Percentiles rank a stretch among this genome's conserved stretches.
These are phyloP conservation scores for Drosophila ezoana DNA, from an alignment of 2,888 invertebrate genomes.

Conservation along the genomic window DNA sequence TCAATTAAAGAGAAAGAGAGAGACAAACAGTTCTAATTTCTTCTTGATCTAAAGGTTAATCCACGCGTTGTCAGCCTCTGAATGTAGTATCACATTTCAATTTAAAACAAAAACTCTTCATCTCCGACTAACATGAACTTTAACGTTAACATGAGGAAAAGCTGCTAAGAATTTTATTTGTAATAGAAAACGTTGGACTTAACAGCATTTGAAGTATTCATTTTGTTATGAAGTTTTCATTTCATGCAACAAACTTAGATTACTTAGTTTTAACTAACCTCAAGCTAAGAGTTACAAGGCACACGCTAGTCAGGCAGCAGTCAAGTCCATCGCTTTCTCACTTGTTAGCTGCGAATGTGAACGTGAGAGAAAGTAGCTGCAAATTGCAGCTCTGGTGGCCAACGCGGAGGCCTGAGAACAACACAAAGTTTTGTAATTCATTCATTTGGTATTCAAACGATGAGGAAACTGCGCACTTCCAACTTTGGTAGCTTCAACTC, in stretches of 20 bases:
- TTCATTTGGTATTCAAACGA: conserved; percentile 12
- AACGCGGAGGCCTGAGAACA: conserved; percentile 36
- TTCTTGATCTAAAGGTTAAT: too few relatives aligned
- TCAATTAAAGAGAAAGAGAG: too few relatives aligned
- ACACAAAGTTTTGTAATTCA: conserved; percentile 7
- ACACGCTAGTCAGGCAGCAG: conserved; percentile 5
- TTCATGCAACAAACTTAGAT: too few relatives aligned
- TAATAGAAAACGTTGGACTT: too few relatives aligned
- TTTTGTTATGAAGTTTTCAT: too few relatives aligned
- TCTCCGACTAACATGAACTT: not conserved
- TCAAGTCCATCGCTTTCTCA: not conserved
- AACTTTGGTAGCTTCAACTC: conserved; percentile 7
- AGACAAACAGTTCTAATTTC: too few relatives aligned
- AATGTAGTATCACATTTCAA: too few relatives aligned
- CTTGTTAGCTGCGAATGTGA: conserved; percentile 26
- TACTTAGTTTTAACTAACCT: not conserved
- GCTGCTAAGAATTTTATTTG: not conserved
- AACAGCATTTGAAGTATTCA: too few relatives aligned
- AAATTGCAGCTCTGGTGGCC: conserved; percentile 35
- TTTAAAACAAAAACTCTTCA: too few relatives aligned
- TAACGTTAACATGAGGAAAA: not conserved
- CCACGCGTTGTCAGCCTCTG: too few relatives aligned
- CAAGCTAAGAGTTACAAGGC: not conserved
- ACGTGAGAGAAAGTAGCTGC: conserved; percentile 47
- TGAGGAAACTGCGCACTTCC: conserved; percentile 47